Base-by-base conservation (phyloP, 2,113 vertebrate species). In the Vulpes vulpes region DNA sequence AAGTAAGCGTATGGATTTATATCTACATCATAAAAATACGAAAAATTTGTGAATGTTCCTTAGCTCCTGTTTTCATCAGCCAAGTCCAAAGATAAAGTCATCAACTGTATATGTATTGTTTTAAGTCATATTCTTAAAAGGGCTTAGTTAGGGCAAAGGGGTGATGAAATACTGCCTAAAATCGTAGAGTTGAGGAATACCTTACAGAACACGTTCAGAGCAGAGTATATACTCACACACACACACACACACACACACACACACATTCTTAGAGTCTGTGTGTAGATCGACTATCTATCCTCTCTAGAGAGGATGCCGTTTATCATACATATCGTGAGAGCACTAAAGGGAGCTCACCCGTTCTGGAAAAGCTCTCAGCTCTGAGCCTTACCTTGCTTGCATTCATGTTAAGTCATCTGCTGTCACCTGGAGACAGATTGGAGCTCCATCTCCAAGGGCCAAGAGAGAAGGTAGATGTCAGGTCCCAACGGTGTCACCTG, bases 401-500 rank as follows among this genome's bases (percentile, higher is more conserved):
- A 23, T 5, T 43, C 43, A 32, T 3, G 14, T 10, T 27, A 73
- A 10, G 15, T 53, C 49, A 55, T 69, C 30, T 38, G 8, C 57
- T 10, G 0, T 64, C 59, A 23, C n/a, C 5, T 20, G 0, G 2
- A 15, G 30, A 19, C 11, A 65, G 23, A 53, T 9, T 55, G n/a
- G 32, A 69, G 22, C 32, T 11, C 20, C 12, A 23, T 38, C 12
- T 67, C 71, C 57, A 25, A 43, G 64, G 32, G 64, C 2, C 0
- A 0, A 30, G 32, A 55, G 65, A 62, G 30, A 60, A 38, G 20
- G 4, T 5, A 0, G 16, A 38, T 2, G 12, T 53, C 76, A 35
- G 32, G 4, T 49, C 12, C 55, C 12, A 14, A 5, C 23, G 38
- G 22, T 0, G 1, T 11, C 53, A 0, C 22, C 5, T 16, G 4